These are phyloP conservation scores for Onychomys leucogaster DNA, from an alignment of 2,797 vertebrate genomes.

Conservation along the genomic window DNA sequence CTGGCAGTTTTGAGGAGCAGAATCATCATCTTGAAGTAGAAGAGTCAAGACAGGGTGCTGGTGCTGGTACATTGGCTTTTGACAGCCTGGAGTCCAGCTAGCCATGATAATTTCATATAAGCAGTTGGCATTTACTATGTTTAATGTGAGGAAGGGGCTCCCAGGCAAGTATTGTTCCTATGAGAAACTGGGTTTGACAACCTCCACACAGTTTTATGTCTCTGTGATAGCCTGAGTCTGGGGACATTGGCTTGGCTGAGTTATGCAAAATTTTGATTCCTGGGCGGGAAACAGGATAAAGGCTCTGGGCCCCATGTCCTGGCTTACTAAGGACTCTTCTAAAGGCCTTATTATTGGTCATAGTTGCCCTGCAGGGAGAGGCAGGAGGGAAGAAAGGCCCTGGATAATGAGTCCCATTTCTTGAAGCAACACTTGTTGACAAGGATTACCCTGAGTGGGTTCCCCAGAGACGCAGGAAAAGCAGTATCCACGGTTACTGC, in stretches of 20 bases:
- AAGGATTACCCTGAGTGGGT: neutral
- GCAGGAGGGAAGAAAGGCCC: neutral
- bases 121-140: neutral
- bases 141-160: neutral
- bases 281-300: neutral
- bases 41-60: neutral
- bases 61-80: neutral
- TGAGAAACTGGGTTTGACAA: neutral
- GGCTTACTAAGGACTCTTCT: neutral
- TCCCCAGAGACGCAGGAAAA: rapidly evolving
- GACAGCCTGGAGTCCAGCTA: neutral
- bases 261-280: neutral
- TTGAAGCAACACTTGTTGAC: neutral
- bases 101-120: neutral
- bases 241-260: neutral
- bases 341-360: neutral
- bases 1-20: neutral
- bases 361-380: neutral
- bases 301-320: neutral
- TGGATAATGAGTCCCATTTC: neutral
- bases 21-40: neutral
- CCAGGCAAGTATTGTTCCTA: neutral
- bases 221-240: neutral
- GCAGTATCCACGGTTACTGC: neutral
- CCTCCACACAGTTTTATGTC: rapidly evolving